Evolutionary conservation across 92 coral and sea anemone species (phyloP).

Genomic region (Diadumene lineata): DNA sequence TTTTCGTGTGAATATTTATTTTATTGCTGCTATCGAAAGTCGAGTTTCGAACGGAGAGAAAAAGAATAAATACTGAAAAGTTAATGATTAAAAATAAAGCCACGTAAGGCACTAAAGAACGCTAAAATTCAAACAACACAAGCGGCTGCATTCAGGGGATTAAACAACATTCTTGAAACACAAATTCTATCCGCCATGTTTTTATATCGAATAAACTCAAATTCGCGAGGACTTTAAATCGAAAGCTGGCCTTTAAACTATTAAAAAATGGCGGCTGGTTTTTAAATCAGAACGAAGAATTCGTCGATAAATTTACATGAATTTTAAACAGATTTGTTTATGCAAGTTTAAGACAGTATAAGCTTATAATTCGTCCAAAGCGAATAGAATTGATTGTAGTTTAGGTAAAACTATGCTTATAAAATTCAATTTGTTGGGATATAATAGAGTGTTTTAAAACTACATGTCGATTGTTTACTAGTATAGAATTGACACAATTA

Average conservation of each 20-base stretch:
- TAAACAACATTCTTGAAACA: neutral
- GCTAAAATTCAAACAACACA: slow-evolving; percentile 18
- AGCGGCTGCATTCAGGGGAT: slow-evolving; percentile 22
- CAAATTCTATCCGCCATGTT: neutral
- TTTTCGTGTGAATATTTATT: too few relatives aligned
- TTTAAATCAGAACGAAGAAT: slow-evolving; percentile 2
- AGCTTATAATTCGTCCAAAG: slow-evolving; percentile 7
- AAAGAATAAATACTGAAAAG: neutral
- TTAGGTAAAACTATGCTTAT: neutral
- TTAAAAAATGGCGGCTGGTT: neutral
- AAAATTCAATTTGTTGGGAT: neutral
- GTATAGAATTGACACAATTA: too few relatives aligned
- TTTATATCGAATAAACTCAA: neutral
- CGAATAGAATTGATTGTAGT: neutral
- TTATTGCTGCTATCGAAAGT: neutral
- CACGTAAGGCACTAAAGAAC: slow-evolving; percentile 26
- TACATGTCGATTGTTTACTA: too few relatives aligned
- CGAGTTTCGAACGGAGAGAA: neutral
- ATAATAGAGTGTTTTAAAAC: neutral
- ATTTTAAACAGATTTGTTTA: neutral
- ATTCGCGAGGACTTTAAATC: neutral
- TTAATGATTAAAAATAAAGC: neutral
- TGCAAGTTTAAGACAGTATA: slow-evolving; percentile 3
- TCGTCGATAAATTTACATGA: neutral
- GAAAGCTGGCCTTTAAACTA: neutral